phyloP scores from a whole-genome alignment of 1,140 invertebrate genomes.

The Palaemon carinicauda region DNA sequence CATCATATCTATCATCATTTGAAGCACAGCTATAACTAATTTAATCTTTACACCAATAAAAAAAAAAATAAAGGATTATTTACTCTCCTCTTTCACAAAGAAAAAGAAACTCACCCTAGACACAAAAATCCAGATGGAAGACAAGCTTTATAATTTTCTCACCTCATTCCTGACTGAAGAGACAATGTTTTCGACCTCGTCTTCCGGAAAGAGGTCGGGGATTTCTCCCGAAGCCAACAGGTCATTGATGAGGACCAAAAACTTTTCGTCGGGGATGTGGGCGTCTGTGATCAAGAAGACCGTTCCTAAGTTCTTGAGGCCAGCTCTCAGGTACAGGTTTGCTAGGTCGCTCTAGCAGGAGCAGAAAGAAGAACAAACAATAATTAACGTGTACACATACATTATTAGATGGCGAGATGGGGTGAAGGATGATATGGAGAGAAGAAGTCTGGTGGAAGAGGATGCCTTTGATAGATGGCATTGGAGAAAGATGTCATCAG shows the following conservation, averaged over 20 bases:
- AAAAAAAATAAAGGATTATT: neutral
- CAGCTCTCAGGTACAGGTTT: conserved; percentile 86
- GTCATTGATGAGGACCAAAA: conserved; percentile 95
- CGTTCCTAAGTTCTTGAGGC: conserved; percentile 91
- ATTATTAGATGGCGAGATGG: too few relatives aligned
- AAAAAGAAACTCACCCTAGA: neutral
- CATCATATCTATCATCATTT: neutral
- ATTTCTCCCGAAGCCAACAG: conserved; percentile 95
- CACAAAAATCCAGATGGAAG: neutral
- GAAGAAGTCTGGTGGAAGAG: too few relatives aligned
- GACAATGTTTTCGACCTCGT: conserved; percentile 96
- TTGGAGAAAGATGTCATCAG: too few relatives aligned
- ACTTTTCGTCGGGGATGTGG: conserved; percentile 93
- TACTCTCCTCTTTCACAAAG: too few relatives aligned
- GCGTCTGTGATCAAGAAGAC: conserved; percentile 98
- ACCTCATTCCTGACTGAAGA: conserved; percentile 88
- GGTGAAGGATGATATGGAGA: too few relatives aligned
- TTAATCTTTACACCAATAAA: neutral
- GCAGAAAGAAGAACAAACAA: neutral
- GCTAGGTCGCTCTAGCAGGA: conserved; percentile 79
- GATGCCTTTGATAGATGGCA: too few relatives aligned
- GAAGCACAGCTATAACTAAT: neutral
- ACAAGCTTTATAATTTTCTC: conserved; percentile 15
- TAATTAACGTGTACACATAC: too few relatives aligned
- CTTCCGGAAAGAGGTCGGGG: conserved; percentile 92